These are phyloP conservation scores for Liasis olivaceus DNA, from an alignment of 2,797 vertebrate genomes.

Conservation along the genomic window DNA sequence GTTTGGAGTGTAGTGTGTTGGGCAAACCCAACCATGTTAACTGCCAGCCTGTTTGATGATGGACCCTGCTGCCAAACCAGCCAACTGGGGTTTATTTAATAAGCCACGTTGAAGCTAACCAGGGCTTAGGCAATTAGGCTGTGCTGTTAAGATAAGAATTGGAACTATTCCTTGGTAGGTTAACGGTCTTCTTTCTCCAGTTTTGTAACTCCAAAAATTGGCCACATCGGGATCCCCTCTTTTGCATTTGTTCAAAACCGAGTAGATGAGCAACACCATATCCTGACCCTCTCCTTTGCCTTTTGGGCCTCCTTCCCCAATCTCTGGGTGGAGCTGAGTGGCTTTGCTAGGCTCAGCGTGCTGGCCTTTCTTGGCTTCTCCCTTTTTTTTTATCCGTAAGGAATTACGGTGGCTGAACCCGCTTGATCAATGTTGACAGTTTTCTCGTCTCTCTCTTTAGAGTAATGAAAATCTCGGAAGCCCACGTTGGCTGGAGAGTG, in stretches of 20 bases:
- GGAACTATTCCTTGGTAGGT: neutral
- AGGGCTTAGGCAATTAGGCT: neutral
- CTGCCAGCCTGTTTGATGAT: neutral
- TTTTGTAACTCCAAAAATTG: neutral
- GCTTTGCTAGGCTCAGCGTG: neutral
- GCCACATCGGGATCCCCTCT: neutral
- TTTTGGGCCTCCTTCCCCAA: neutral
- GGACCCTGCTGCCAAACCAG: neutral
- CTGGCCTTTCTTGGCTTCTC: neutral
- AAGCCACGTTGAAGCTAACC: neutral
- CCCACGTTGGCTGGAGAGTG: neutral
- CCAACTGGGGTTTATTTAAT: neutral
- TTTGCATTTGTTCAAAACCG: neutral
- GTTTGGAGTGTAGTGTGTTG: neutral
- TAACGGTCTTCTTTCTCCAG: neutral
- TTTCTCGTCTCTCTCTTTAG: neutral
- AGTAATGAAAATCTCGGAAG: slow-evolving; percentile 1
- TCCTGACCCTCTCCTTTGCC: neutral
- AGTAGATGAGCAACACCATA: neutral
- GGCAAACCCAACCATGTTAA: neutral
- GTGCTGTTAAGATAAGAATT: neutral
- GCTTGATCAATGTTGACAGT: slow-evolving; percentile 19
- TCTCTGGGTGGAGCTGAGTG: neutral
- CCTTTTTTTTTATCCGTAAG: neutral
- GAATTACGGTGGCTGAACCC: neutral